These are phyloP conservation scores for Rhipidura dahli DNA, from an alignment of 2,113 vertebrate species.

Conservation along the genomic window DNA sequence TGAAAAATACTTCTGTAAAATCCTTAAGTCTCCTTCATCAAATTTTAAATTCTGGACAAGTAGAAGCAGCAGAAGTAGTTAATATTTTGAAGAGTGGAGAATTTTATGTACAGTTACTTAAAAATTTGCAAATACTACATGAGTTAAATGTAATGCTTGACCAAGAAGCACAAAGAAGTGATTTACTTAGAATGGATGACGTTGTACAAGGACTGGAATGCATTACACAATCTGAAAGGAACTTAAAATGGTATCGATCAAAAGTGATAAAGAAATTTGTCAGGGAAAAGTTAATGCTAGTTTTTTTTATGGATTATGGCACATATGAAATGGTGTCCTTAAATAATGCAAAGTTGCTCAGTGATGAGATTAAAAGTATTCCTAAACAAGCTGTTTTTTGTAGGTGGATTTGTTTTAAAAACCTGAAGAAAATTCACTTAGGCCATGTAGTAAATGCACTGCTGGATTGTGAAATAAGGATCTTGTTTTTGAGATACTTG, in stretches of 20 bases:
- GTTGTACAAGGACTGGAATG: constrained; percentile 74
- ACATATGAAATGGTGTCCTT: constrained; percentile 59
- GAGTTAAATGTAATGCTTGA: constrained; percentile 56
- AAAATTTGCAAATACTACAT: constrained; percentile 24
- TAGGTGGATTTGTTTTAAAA: constrained; percentile 64
- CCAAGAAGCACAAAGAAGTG: constrained; percentile 30
- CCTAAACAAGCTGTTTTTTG: constrained; percentile 75
- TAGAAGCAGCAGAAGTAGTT: constrained; percentile 68
- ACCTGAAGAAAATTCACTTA: neutral
- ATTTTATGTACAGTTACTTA: constrained; percentile 74
- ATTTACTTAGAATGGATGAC: constrained; percentile 34
- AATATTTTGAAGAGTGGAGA: constrained; percentile 62
- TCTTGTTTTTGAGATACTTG: constrained; percentile 72
- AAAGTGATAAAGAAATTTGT: constrained; percentile 58
- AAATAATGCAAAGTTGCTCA: constrained; percentile 37
- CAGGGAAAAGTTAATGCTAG: constrained; percentile 45
- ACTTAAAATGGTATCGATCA: constrained; percentile 69
- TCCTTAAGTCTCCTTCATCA: neutral
- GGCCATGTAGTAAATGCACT: constrained; percentile 35
- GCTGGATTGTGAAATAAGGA: constrained; percentile 55
- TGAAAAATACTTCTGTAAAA: neutral
- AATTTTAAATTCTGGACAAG: constrained; percentile 57
- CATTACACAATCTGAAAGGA: constrained; percentile 65
- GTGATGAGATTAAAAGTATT: constrained; percentile 31
- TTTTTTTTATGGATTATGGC: constrained; percentile 77